Evolutionary conservation across 2,797 vertebrate species (phyloP).

Genomic region (Myotis findleyi): DNA sequence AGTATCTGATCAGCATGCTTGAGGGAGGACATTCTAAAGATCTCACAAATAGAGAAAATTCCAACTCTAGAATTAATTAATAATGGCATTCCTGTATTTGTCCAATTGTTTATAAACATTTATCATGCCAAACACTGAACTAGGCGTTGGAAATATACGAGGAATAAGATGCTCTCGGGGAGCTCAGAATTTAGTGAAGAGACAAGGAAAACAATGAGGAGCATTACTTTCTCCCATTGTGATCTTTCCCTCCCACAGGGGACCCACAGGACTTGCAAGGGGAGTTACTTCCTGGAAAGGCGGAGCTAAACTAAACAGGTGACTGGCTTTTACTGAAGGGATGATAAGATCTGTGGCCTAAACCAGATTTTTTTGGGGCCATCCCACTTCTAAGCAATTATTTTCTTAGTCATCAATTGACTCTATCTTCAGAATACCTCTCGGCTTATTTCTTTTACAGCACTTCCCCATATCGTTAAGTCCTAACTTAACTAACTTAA

Average conservation of each 20-base stretch:
- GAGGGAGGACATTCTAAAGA: background rate
- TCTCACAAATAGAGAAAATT: background rate
- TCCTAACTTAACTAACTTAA: background rate
- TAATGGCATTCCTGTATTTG: background rate
- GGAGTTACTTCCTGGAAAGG: background rate
- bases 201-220: background rate
- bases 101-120: background rate
- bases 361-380: constrained; percentile 24
- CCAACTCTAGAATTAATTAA: background rate
- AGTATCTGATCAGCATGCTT: background rate
- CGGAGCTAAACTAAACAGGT: background rate
- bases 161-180: background rate
- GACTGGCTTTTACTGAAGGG: background rate
- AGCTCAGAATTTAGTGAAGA: background rate
- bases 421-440: background rate
- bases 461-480: background rate
- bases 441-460: background rate
- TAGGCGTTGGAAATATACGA: background rate
- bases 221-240: background rate
- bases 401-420: background rate
- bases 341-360: background rate
- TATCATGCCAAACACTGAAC: background rate
- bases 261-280: background rate
- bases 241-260: background rate
- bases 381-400: background rate